A percentile compares a stretch with the other conserved stretches of the same genome.
These are phyloP conservation scores for Lydus trimaculatus DNA, from an alignment of 2,888 invertebrate genomes.

Conservation along the genomic window DNA sequence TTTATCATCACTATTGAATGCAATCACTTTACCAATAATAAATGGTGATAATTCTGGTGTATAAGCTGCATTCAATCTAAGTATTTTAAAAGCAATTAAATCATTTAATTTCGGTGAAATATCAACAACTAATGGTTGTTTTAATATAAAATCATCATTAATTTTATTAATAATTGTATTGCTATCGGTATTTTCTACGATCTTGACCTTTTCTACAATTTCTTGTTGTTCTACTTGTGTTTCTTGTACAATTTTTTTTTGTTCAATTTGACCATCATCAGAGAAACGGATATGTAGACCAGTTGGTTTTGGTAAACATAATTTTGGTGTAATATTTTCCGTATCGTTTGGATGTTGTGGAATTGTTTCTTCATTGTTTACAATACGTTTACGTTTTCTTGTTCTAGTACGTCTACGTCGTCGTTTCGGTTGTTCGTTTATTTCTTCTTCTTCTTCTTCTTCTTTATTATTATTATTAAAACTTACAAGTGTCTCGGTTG, in stretches of 20 bases:
- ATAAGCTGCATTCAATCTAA: background rate
- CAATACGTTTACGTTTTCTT: background rate
- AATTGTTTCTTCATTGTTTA: background rate
- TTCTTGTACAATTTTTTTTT: background rate
- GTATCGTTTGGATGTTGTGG: background rate
- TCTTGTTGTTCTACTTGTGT: background rate
- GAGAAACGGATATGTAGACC: background rate
- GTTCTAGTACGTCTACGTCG: background rate
- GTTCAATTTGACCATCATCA: background rate
- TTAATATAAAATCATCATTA: background rate
- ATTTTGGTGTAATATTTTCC: background rate
- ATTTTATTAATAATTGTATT: background rate
- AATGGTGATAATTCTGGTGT: slow-evolving; percentile 2
- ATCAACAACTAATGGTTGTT: background rate
- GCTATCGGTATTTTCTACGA: background rate
- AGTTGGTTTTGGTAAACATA: background rate
- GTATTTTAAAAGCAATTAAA: background rate
- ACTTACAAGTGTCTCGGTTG: background rate
- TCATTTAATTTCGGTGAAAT: background rate
- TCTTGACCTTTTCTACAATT: too few species aligned
- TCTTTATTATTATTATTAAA: background rate
- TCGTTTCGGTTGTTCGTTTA: background rate
- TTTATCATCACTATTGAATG: background rate
- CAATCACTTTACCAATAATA: background rate
- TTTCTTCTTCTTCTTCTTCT: background rate